Evolutionary conservation across 2,888 invertebrate species (phyloP), one percentile per base, ranked within the genome.

Genomic region (Meteorus colon): DNA sequence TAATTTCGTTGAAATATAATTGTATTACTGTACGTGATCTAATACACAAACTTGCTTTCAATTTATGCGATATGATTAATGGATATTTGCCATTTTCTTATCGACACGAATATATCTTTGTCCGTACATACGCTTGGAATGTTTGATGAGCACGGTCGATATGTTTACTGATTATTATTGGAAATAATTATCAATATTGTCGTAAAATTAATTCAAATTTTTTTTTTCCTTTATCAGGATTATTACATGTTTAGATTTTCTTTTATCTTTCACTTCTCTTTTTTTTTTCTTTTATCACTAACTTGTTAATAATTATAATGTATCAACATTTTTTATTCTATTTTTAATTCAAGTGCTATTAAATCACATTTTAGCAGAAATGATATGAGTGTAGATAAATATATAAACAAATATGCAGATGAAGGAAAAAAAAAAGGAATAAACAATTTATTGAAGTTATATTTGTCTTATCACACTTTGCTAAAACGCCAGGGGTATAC

Each of bases 61-160:
- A 70, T 55, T 70, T 70, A 41, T 34, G n/a, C 19, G n/a, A n/a
- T 55, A 41, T 70, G 69, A 70, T 70, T 59, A 70, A 70, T 68
- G 31, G 29, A 51, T 70, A 70, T 70, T 70, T 24, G 37, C 59
- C 59, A 34, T 59, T 59, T 70, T 70, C 69, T 70, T 70, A 70
- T 70, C 69, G 59, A 70, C 59, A 19, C 37, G 19, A 24, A 55
- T 55, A 19, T 55, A 55, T 55, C 55, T n/a, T 24, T 55, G 55
- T 55, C 55, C 5, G 59, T 19, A 51, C 45, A 29, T 31, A 70
- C 69, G 51, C 59, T 16, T 55, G 31, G 69, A 70, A 70, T 70
- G 34, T 34, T 37, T 24, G 59, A 70, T 70, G 59, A 70, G 69
- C 24, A 70, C 24, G 16, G 31, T 70, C 55, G 55, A 69, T 69